These are phyloP conservation scores for Coleophora deauratella DNA, from an alignment of 2,888 invertebrate genomes.

Conservation along the genomic window DNA sequence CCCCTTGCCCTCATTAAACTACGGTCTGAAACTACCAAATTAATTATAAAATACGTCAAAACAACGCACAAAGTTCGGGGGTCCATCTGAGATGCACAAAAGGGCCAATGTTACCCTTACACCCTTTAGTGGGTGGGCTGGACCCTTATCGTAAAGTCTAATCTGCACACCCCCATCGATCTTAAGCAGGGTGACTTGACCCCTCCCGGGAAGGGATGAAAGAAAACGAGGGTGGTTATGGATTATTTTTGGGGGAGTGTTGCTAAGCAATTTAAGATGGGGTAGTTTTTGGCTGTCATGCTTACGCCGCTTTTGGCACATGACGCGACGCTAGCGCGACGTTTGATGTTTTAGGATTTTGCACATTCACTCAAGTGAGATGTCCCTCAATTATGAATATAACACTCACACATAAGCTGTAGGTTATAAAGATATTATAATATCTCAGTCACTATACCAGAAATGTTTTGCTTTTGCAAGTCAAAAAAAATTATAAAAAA, in stretches of 20 bases:
- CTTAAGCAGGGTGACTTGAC: conserved; percentile 71
- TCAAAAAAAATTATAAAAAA: too few relatives aligned
- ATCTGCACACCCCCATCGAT: conserved; percentile 69
- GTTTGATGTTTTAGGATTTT: conserved; percentile 16
- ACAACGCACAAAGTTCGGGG: conserved; percentile 60
- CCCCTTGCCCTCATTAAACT: conserved; percentile 56
- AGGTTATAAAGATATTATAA: too few relatives aligned
- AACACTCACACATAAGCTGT: too few relatives aligned
- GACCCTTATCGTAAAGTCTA: conserved; percentile 67
- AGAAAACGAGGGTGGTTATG: conserved; percentile 58
- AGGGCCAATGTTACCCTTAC: conserved; percentile 23
- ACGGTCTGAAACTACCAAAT: conserved; percentile 68
- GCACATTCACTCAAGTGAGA: not conserved
- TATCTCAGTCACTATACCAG: too few relatives aligned
- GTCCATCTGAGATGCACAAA: conserved; percentile 67
- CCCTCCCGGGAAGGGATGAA: conserved; percentile 54
- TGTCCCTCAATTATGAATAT: too few relatives aligned
- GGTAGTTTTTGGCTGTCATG: conserved; percentile 62
- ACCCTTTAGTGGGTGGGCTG: conserved; percentile 28
- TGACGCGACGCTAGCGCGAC: conserved; percentile 1
- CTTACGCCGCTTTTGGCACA: conserved; percentile 4
- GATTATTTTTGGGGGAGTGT: conserved; percentile 39
- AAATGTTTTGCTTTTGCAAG: too few relatives aligned
- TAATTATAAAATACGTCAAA: conserved; percentile 73
- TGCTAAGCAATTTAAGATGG: conserved; percentile 46